Evolutionary conservation across 2,888 invertebrate genomes (phyloP), one percentile per base, ranked within the genome.

Genomic region (Isoperla grammatica): DNA sequence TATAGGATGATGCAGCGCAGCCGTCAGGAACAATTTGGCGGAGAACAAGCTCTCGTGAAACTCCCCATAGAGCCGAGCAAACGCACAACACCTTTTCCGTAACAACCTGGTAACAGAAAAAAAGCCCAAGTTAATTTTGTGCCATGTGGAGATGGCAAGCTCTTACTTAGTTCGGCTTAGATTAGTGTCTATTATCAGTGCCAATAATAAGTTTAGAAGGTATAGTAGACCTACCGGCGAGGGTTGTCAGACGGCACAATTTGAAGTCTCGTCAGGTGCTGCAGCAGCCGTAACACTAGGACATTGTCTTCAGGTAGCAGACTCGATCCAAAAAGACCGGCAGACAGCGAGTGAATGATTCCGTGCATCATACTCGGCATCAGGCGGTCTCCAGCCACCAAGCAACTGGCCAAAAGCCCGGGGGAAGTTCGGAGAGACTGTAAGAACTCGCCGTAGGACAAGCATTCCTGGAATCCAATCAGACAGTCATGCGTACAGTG

Each of bases 21-120:
- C 91, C 2, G 94, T 89, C 19, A 99, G 81, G 76, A 97, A 98
- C 69, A 95, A 84, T 67, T 95, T 90, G 1, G 95, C 92, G 0
- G 95, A 89, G 68, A 92, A 88, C 68, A 95, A 82, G 0, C 89
- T 88, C 70, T 97, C 97, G 56, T 90, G 89, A 71, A 95, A 88
- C 56, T 90, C 85, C 45, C 88, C 87, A 78, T 94, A 97, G 45
- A 96, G 79, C 11, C 87, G 81, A 12, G 90, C 85, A 70, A 97
- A 91, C 2, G 95, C 90, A 70, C 92, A 92, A 4, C 89, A 88
- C 58, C 90, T 90, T 42, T 89, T 84, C 20, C 91, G 83, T 45
- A 98, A 79, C 66, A 95, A 76, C 69, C 92, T 84, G 70, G 17
- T 69, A 73, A 29, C 29, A 29, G 8, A 29, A 45, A 11, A n/a